Evolutionary conservation across 1,140 invertebrate genomes (phyloP).

Genomic region (Drosophila busckii): DNA sequence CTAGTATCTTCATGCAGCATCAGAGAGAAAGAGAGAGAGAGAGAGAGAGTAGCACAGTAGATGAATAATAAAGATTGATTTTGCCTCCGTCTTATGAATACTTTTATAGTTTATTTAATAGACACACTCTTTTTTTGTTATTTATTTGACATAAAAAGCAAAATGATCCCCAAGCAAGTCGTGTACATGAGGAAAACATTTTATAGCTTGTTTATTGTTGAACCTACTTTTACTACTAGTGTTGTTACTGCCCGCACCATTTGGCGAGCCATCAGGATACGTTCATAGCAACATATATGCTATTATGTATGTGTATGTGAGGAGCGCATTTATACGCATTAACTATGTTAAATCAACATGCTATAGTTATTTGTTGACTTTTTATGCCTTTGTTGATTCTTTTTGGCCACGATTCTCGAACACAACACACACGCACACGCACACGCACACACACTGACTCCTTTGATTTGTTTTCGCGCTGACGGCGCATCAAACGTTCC

Average conservation of each 20-base stretch:
- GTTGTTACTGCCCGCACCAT: background rate
- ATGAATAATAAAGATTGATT: too few species aligned
- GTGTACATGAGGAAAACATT: slow-evolving; percentile 52
- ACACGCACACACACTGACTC: slow-evolving; percentile 18
- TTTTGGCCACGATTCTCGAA: slow-evolving; percentile 50
- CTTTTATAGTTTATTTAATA: slow-evolving; percentile 16
- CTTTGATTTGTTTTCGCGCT: slow-evolving; percentile 2
- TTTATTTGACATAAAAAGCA: slow-evolving; percentile 59
- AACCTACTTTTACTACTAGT: slow-evolving; percentile 3
- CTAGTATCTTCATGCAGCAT: too few species aligned
- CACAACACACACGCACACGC: too few species aligned
- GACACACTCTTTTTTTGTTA: slow-evolving; percentile 16
- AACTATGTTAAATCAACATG: slow-evolving; percentile 68
- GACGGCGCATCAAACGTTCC: slow-evolving; percentile 9
- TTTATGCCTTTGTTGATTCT: slow-evolving; percentile 61
- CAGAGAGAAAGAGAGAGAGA: too few species aligned
- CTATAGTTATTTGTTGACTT: slow-evolving; percentile 56
- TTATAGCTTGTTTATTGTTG: slow-evolving; percentile 68
- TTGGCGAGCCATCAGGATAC: slow-evolving; percentile 9
- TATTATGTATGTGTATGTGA: slow-evolving; percentile 16
- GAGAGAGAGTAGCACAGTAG: too few species aligned
- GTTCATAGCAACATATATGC: too few species aligned
- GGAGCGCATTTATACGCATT: slow-evolving; percentile 54
- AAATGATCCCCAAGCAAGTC: slow-evolving; percentile 23
- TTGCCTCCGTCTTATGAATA: slow-evolving; percentile 4